Evolutionary conservation across 2,888 invertebrate species (phyloP).

Genomic region (Amphipoea oculea): DNA sequence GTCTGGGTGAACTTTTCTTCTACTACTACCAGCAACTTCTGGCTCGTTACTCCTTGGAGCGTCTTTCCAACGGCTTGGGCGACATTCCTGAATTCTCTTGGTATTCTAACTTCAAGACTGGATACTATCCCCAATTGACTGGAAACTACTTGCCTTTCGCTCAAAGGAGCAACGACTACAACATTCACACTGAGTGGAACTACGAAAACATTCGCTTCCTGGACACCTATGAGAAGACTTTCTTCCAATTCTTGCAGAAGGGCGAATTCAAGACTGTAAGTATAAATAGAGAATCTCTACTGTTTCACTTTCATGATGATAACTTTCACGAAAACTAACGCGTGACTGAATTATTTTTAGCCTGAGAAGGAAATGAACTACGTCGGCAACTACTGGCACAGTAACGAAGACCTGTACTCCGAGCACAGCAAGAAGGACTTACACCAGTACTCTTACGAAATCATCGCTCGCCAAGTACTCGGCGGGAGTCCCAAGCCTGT

Average conservation of each 20-base stretch:
- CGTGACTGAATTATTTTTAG: slow-evolving; percentile 69
- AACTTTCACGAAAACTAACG: background rate
- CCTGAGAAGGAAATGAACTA: slow-evolving; percentile 86
- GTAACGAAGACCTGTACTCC: slow-evolving; percentile 87
- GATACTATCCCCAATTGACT: slow-evolving; percentile 77
- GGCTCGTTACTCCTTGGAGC: slow-evolving; percentile 93
- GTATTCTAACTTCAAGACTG: slow-evolving; percentile 90
- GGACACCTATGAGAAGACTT: slow-evolving; percentile 90
- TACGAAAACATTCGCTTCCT: slow-evolving; percentile 89
- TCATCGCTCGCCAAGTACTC: slow-evolving; percentile 88
- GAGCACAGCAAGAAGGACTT: slow-evolving; percentile 75
- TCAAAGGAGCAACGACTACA: slow-evolving; percentile 91
- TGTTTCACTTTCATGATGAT: background rate
- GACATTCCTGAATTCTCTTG: slow-evolving; percentile 91
- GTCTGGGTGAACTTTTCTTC: slow-evolving; percentile 92
- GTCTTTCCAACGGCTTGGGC: slow-evolving; percentile 91
- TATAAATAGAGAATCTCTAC: slow-evolving; percentile 1
- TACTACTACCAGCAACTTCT: slow-evolving; percentile 92
- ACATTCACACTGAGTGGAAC: slow-evolving; percentile 87
- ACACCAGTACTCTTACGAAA: slow-evolving; percentile 90
- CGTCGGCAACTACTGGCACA: slow-evolving; percentile 90
- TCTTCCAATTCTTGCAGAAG: slow-evolving; percentile 88
- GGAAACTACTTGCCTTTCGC: slow-evolving; percentile 86
- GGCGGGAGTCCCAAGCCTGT: slow-evolving; percentile 75
- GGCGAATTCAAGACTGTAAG: slow-evolving; percentile 91